A percentile compares a stretch with the other conserved stretches of the same genome.
Conservation (phyloP, 2,888 invertebrate species). For the Notodonta dromedarius region DNA sequence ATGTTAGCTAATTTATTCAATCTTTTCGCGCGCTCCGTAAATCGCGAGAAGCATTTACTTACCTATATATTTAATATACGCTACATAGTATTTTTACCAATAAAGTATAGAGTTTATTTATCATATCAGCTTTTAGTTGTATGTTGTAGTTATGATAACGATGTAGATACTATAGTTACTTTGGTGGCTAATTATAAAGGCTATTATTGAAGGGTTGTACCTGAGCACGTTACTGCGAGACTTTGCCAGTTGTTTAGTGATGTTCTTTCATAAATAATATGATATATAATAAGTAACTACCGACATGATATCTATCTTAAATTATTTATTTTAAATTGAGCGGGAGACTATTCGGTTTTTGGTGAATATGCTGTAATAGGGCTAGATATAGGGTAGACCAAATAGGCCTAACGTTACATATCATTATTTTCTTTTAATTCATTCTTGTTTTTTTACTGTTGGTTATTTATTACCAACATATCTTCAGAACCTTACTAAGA, state of each 20-base stretch:
- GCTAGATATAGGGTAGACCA: slow-evolving; percentile 4
- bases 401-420: slow-evolving; percentile 30
- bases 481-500: too few relatives aligned
- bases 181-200: slow-evolving; percentile 48
- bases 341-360: slow-evolving; percentile 18
- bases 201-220: slow-evolving; percentile 61
- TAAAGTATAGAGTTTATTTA: slow-evolving; percentile 78
- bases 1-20: slow-evolving; percentile 60
- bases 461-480: too few relatives aligned
- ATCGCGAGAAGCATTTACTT: slow-evolving; percentile 63
- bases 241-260: slow-evolving; percentile 35
- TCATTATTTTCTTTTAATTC: neutral
- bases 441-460: neutral
- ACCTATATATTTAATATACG: slow-evolving; percentile 61
- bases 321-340: slow-evolving; percentile 39
- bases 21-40: slow-evolving; percentile 41
- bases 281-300: slow-evolving; percentile 28
- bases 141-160: slow-evolving; percentile 55
- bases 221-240: slow-evolving; percentile 52
- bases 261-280: slow-evolving; percentile 28
- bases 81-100: slow-evolving; percentile 63
- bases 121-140: slow-evolving; percentile 74
- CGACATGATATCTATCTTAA: slow-evolving; percentile 24
- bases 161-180: slow-evolving; percentile 58
- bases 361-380: slow-evolving; percentile 45